A percentile compares a stretch with the other conserved stretches of the same genome.
Evolutionary conservation across 2,113 vertebrate species (phyloP).

Genomic region (Equus przewalskii): DNA sequence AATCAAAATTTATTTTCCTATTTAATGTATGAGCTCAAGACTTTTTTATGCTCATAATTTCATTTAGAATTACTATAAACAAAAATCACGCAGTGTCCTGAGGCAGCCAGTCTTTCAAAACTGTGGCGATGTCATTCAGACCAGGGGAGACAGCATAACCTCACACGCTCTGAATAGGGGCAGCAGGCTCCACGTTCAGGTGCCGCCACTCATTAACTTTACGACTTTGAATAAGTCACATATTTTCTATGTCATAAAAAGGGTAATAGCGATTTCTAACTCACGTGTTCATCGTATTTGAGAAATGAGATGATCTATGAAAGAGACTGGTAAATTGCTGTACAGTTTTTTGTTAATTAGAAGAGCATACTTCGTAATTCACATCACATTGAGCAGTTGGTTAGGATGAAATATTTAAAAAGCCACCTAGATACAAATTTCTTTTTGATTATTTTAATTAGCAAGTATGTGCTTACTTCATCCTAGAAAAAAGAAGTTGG

Average conservation of each 20-base stretch:
- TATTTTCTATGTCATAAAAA: background rate
- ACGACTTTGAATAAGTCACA: background rate
- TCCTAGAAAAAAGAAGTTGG: background rate
- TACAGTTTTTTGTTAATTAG: conserved; percentile 28
- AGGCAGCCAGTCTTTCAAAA: background rate
- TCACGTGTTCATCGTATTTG: background rate
- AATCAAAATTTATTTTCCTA: background rate
- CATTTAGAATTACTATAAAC: background rate
- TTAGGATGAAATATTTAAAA: conserved; percentile 51
- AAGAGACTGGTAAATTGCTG: background rate
- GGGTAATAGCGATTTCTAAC: background rate
- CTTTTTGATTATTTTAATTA: conserved; percentile 11
- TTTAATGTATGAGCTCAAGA: background rate
- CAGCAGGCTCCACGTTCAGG: background rate
- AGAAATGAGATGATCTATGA: background rate
- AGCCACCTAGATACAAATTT: background rate
- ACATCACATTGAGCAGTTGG: background rate
- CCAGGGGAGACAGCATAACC: background rate
- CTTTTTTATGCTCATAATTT: background rate
- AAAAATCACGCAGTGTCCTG: background rate
- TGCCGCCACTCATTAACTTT: background rate
- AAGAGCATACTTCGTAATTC: conserved; percentile 9
- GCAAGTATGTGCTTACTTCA: background rate
- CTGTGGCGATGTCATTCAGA: background rate
- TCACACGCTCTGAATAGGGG: background rate